Percentiles rank a stretch among this genome's conserved stretches.
These are phyloP conservation scores for Nowickia ferox DNA, from an alignment of 2,888 invertebrate genomes.

Conservation along the genomic window DNA sequence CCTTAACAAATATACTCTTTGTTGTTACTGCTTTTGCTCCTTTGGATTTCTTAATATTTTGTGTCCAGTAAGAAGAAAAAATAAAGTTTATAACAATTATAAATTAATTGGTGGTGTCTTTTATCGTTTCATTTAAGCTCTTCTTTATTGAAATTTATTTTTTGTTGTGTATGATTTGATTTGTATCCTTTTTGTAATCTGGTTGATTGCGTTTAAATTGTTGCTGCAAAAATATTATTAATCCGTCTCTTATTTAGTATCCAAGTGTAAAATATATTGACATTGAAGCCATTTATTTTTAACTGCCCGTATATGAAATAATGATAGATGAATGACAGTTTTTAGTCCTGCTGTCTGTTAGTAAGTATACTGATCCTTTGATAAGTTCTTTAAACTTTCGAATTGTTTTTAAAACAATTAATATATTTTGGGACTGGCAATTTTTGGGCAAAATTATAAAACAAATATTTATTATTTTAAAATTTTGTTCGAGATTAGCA, in stretches of 20 bases:
- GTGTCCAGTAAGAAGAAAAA: conserved; percentile 62
- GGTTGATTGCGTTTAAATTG: conserved; percentile 6
- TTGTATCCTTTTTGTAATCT: conserved; percentile 2
- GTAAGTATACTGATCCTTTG: neutral
- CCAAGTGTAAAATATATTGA: conserved; percentile 34
- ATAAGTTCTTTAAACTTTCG: conserved; percentile 28
- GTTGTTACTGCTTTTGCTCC: conserved; percentile 43
- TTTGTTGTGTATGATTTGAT: neutral
- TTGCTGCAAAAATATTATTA: neutral
- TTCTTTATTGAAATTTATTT: conserved; percentile 27
- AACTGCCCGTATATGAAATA: conserved; percentile 4
- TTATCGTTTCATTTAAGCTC: conserved; percentile 74
- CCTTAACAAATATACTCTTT: conserved; percentile 71
- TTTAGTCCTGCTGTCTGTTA: conserved; percentile 14
- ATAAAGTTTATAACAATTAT: conserved; percentile 73
- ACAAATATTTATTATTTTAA: conserved; percentile 6
- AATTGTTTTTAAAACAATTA: conserved; percentile 23
- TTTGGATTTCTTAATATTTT: conserved; percentile 52
- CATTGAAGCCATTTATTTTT: neutral
- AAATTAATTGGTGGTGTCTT: conserved; percentile 80
- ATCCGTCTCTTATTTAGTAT: conserved; percentile 1
- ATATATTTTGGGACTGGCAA: conserved; percentile 61
- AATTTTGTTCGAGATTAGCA: conserved; percentile 36
- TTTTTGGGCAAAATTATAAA: conserved; percentile 58
- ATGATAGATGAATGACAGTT: conserved; percentile 7